phyloP scores from a whole-genome alignment of 2,888 invertebrate genomes.

The Dermolepida albohirtum region DNA sequence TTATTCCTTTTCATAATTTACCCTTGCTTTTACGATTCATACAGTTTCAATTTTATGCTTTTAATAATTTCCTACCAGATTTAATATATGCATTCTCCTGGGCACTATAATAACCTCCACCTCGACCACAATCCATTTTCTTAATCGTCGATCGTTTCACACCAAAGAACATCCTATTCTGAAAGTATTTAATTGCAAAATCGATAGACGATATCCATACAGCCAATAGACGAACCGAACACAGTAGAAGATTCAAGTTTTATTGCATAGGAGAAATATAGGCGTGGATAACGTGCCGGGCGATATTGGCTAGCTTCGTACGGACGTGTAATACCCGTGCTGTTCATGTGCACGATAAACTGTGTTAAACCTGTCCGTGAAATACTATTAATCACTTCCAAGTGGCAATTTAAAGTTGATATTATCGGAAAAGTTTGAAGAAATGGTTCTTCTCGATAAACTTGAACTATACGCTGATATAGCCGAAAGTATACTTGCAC shows the following conservation, averaged over 20 bases:
- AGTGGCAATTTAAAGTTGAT: conserved; percentile 20
- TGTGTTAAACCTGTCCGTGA: background rate
- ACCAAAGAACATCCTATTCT: background rate
- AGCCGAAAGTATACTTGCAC: too few relatives aligned
- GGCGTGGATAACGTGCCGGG: background rate
- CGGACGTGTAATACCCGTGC: background rate
- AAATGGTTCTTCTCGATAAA: background rate
- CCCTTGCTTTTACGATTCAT: background rate
- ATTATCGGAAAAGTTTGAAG: conserved; percentile 1
- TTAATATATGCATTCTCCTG: background rate
- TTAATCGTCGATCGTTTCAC: background rate
- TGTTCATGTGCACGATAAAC: background rate
- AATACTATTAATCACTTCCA: conserved; percentile 8
- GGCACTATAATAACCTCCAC: background rate
- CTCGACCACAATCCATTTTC: background rate
- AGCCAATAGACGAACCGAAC: too few relatives aligned
- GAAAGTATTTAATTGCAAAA: conserved; percentile 10
- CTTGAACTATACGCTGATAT: background rate
- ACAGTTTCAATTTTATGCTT: too few relatives aligned
- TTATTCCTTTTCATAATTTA: background rate
- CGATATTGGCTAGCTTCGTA: background rate
- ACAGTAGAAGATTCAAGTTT: too few relatives aligned
- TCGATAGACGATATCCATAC: background rate
- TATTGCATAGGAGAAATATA: too few relatives aligned
- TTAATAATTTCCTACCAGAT: background rate